Evolutionary conservation across 2,888 invertebrate genomes (phyloP).

Genomic region (Formica aserva): DNA sequence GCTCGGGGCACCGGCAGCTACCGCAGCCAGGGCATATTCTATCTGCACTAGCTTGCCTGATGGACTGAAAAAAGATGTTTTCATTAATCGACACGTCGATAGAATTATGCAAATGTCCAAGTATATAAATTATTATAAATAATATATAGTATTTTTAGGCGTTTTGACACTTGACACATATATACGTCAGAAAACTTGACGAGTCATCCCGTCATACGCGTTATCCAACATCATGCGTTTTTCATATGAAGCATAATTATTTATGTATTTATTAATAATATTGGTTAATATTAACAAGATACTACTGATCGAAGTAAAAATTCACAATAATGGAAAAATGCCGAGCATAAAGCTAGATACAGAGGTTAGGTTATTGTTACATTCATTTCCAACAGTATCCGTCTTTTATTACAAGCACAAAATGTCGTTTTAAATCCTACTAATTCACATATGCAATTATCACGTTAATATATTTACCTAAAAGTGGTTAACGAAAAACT

Average conservation of each 20-base stretch:
- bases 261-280: not conserved
- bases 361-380: constrained; percentile 56
- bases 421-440: not conserved
- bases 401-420: not conserved
- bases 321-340: constrained; percentile 9
- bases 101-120: not conserved
- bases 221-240: not conserved
- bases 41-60: constrained; percentile 99
- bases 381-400: not conserved
- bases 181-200: constrained; percentile 33
- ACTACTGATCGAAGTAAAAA: not conserved
- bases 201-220: constrained; percentile 57
- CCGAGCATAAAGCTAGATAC: not conserved
- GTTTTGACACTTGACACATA: not conserved
- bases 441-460: not conserved
- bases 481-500: constrained; percentile 98
- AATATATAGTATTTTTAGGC: not conserved
- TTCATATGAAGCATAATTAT: constrained; percentile 10
- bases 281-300: not conserved
- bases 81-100: not conserved
- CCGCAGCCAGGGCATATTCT: constrained; percentile 99
- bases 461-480: constrained; percentile 87
- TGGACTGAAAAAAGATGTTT: constrained; percentile 89
- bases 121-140: not conserved
- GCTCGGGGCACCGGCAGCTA: constrained; percentile 98